phyloP scores from a whole-genome alignment of 2,113 vertebrate species.

The Aegotheles bennettii region DNA sequence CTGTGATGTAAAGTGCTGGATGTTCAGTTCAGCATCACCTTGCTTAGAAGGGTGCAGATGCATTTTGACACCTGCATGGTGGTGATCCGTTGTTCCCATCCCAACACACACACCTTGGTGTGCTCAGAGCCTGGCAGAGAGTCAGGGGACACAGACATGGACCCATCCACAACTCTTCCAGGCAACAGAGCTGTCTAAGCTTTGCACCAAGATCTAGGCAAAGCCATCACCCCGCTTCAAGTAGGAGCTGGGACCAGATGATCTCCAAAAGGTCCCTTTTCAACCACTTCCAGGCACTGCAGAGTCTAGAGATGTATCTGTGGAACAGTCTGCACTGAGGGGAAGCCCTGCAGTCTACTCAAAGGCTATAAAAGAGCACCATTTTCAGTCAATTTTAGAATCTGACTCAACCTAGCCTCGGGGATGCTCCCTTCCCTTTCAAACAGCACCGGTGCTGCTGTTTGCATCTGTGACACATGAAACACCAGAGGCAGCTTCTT shows the following conservation, averaged over 20 bases:
- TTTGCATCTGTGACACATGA: neutral
- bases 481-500: neutral
- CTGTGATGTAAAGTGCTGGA: neutral
- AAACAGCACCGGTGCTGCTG: fast-evolving
- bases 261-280: neutral
- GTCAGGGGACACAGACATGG: neutral
- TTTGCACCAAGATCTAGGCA: neutral
- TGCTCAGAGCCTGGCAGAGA: neutral
- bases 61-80: fast-evolving
- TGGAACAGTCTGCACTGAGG: neutral
- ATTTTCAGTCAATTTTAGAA: neutral
- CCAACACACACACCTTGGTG: fast-evolving
- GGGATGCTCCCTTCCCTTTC: neutral
- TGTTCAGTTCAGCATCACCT: neutral
- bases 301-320: neutral
- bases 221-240: neutral
- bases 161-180: neutral
- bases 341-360: fast-evolving
- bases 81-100: neutral
- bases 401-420: neutral
- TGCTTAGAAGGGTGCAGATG: neutral
- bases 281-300: neutral
- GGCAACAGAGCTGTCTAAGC: fast-evolving
- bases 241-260: neutral
- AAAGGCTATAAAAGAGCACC: neutral